Evolutionary conservation across 2,888 invertebrate genomes (phyloP).

Genomic region (Drosophila falleni): DNA sequence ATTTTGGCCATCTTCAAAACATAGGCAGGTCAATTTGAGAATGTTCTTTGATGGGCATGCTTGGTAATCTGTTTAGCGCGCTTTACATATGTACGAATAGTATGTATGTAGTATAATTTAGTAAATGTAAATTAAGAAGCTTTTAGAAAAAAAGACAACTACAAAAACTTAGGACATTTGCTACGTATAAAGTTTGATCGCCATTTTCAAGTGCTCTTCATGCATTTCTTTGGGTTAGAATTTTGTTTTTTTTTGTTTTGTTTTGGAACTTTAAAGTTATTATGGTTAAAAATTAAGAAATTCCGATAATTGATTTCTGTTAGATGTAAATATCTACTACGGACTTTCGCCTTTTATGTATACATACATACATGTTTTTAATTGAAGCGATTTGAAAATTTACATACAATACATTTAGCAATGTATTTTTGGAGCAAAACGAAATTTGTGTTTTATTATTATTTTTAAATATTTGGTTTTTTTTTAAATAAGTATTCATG

Average conservation of each 20-base stretch:
- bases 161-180: constrained; percentile 69
- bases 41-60: constrained; percentile 57
- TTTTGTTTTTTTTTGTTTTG: constrained; percentile 29
- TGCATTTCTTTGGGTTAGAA: constrained; percentile 69
- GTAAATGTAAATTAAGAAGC: constrained; percentile 66
- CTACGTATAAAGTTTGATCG: constrained; percentile 67
- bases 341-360: constrained; percentile 53
- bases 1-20: constrained; percentile 15
- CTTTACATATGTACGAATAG: constrained; percentile 48
- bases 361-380: constrained; percentile 44
- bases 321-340: constrained; percentile 60
- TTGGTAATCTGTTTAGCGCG: constrained; percentile 61
- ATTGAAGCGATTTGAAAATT: constrained; percentile 73
- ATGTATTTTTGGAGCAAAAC: constrained; percentile 47
- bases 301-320: constrained; percentile 49
- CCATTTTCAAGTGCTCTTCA: constrained; percentile 81
- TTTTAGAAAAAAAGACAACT: constrained; percentile 65
- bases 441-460: constrained; percentile 39
- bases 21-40: constrained; percentile 4
- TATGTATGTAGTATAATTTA: constrained; percentile 44
- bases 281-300: constrained; percentile 51
- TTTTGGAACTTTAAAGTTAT: constrained; percentile 40
- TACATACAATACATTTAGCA: constrained; percentile 69
- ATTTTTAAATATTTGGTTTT: constrained; percentile 19
- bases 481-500: background rate